A percentile compares a stretch with the other conserved stretches of the same genome.
These are phyloP conservation scores for Hoplodrina ambigua DNA, from an alignment of 2,888 invertebrate genomes.

Conservation along the genomic window DNA sequence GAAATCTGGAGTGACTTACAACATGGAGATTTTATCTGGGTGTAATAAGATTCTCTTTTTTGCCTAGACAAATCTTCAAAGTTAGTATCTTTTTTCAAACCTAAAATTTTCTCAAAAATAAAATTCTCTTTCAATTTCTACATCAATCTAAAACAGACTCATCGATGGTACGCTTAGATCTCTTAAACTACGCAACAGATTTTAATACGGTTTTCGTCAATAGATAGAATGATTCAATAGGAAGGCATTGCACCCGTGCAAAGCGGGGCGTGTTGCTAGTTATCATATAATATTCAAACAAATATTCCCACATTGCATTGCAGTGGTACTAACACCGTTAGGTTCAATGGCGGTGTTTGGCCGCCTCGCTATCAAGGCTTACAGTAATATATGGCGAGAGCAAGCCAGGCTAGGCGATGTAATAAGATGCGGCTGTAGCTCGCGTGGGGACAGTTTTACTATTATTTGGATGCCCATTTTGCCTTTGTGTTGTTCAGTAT, in stretches of 20 bases:
- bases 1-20: no score
- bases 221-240: no score
- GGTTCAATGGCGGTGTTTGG: constrained; percentile 38
- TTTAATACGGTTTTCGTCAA: no score
- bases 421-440: constrained; percentile 48
- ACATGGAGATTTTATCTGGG: no score
- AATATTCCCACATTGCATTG: constrained; percentile 24
- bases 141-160: no score
- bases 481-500: constrained; percentile 26
- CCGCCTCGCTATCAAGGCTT: constrained; percentile 44
- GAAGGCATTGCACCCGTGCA: no score
- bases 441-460: constrained; percentile 37
- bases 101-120: background rate
- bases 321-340: constrained; percentile 27
- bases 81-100: background rate
- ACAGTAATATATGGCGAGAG: constrained; percentile 49
- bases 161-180: no score
- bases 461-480: constrained; percentile 25
- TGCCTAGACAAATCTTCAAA: background rate
- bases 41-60: no score
- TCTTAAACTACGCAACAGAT: no score
- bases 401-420: constrained; percentile 33
- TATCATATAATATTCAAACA: background rate
- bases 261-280: no score
- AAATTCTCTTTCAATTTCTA: no score